A percentile compares a stretch with the other conserved stretches of the same genome.
phyloP scores from a whole-genome alignment of 2,797 vertebrate genomes.

The Adelosebastes latens region DNA sequence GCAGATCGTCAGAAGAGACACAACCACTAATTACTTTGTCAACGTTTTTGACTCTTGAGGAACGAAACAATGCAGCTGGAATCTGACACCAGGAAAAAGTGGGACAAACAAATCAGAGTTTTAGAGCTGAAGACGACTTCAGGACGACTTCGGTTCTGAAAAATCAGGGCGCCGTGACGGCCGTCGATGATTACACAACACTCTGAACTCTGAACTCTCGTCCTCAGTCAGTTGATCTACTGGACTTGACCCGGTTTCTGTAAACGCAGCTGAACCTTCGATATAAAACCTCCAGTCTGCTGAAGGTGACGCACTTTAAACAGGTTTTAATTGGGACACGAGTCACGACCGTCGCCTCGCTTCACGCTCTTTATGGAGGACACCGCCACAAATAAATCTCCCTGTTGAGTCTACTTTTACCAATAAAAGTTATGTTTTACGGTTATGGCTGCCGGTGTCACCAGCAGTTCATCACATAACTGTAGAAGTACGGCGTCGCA shows the following conservation, averaged over 20 bases:
- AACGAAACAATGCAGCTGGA: constrained; percentile 50
- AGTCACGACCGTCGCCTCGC: constrained; percentile 30
- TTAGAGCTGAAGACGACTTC: not conserved
- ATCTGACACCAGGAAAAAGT: constrained; percentile 34
- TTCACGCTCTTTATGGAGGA: constrained; percentile 41
- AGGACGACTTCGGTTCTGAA: not conserved
- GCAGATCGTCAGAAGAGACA: constrained; percentile 41
- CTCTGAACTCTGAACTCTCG: not conserved
- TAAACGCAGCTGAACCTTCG: not conserved
- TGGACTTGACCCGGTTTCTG: constrained; percentile 7
- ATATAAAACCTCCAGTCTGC: not conserved
- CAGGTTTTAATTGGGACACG: constrained; percentile 43
- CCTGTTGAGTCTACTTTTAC: constrained; percentile 13
- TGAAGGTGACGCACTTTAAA: constrained; percentile 9
- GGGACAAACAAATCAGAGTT: not conserved
- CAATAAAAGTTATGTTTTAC: constrained; percentile 47
- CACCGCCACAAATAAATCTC: constrained; percentile 45
- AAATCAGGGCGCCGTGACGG: not conserved
- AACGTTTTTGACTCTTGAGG: constrained; percentile 39
- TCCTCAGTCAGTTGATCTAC: not conserved
- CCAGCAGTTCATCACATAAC: constrained; percentile 25
- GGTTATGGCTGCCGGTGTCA: constrained; percentile 36
- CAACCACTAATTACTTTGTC: constrained; percentile 62
- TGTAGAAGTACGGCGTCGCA: not conserved
- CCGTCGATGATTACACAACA: not conserved